Conservation (phyloP, 2,888 invertebrate species). For the Plebejus melissa region DNA sequence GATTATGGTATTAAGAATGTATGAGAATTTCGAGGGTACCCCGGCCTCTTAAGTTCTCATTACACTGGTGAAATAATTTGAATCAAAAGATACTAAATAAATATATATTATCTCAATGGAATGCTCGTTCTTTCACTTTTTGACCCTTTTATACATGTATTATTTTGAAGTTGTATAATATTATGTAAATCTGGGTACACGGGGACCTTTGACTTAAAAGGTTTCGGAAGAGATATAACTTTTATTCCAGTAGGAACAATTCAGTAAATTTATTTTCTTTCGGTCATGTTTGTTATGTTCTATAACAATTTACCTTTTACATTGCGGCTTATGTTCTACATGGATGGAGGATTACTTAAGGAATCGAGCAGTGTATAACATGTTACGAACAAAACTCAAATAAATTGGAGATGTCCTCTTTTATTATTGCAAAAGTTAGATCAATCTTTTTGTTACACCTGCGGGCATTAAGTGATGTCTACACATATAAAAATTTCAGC, state of each 20-base stretch:
- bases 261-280: slow-evolving; percentile 5
- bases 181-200: slow-evolving; percentile 20
- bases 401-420: background rate
- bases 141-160: slow-evolving; percentile 5
- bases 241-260: slow-evolving; percentile 27
- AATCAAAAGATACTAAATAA: background rate
- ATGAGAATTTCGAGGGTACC: too few relatives aligned
- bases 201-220: slow-evolving; percentile 16
- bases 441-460: slow-evolving; percentile 15
- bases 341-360: background rate
- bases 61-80: background rate
- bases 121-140: background rate
- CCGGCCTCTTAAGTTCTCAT: background rate
- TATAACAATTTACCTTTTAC: background rate
- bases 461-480: background rate
- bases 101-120: background rate
- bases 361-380: slow-evolving; percentile 14
- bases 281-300: background rate
- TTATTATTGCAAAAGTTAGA: slow-evolving; percentile 13
- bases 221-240: slow-evolving; percentile 28
- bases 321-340: background rate
- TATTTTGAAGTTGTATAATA: slow-evolving; percentile 10
- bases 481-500: background rate
- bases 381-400: background rate
- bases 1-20: too few relatives aligned